A percentile compares a stretch with the other conserved stretches of the same genome.
These are phyloP conservation scores for Acromyrmex echinatior DNA, from an alignment of 1,140 invertebrate species.

Conservation along the genomic window DNA sequence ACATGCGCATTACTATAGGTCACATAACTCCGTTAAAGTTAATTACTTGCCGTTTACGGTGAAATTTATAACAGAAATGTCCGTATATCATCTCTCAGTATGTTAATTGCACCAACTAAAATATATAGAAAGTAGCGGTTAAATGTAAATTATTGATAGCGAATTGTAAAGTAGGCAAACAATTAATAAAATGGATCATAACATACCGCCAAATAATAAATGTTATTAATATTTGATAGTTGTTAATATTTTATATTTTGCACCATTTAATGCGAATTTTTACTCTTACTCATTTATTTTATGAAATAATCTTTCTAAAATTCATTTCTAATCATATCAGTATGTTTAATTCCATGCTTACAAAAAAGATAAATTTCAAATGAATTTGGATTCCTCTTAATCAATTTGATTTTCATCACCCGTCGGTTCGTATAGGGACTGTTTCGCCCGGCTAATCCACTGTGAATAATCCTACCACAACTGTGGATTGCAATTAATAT, in stretches of 20 bases:
- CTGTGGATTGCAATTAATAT: slow-evolving; percentile 18
- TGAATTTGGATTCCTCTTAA: background rate
- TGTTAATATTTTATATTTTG: background rate
- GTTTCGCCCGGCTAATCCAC: slow-evolving; percentile 34
- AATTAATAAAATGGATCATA: background rate
- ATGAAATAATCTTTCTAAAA: background rate
- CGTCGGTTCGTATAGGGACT: slow-evolving; percentile 37
- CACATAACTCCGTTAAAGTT: slow-evolving; percentile 14
- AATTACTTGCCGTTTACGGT: background rate
- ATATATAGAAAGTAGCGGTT: background rate
- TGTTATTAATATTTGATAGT: background rate
- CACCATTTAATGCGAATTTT: background rate
- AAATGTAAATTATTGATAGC: background rate
- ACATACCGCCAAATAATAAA: background rate
- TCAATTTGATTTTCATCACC: slow-evolving; percentile 41
- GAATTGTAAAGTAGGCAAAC: background rate
- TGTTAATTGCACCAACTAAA: background rate
- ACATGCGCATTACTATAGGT: background rate
- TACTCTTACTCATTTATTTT: background rate
- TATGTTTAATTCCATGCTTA: background rate
- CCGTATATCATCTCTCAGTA: background rate
- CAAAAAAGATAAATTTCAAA: background rate
- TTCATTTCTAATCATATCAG: background rate
- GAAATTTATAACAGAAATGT: slow-evolving; percentile 18
- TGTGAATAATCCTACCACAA: slow-evolving; percentile 7